Base-by-base conservation (phyloP, 2,113 vertebrate species). In the Blennius ocellaris region DNA sequence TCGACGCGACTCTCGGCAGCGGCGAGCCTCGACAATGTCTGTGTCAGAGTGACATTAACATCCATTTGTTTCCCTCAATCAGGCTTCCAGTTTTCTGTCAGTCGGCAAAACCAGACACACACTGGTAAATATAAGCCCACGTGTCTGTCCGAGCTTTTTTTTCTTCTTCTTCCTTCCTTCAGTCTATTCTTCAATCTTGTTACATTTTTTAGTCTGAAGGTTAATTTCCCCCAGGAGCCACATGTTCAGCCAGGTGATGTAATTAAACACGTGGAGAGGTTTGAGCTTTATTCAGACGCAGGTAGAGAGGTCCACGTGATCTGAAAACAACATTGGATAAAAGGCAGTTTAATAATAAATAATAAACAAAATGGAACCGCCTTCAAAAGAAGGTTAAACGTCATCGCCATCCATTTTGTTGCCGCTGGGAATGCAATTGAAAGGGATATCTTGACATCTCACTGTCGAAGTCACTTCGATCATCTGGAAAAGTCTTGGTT, bases 141-240 rank as follows among this genome's bases (percentile, higher is more conserved):
- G 0, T 14, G 12, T 59, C 52, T 73, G 55, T 57, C 37, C 5
- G 0, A 2, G 49, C 36, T 47, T 48, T 45, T 63, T 43, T 6
- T 51, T 2, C 4, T 30, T 30, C 4, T 30, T 45, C 59, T 43
- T 6, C 47, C 21, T 30, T 30, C 21, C n/a, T n/a, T n/a, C n/a
- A 8, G 1, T 39, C 3, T 6, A 36, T 64, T 80, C 78, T 43
- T 47, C 16, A 63, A 50, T 39, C 16, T n/a, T 40, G 53, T 64
- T 63, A 55, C 40, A 43, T 67, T 69, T 80, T 68, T 38, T 40
- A 71, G 65, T 76, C 37, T 21, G 44, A 66, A 68, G 21, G 54
- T 75, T 73, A 66, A 88, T 86, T 87, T 78, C 73, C 68, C 77
- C 8, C 21, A 54, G 54, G 76, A 66, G 70, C 39, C 6, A 1